phyloP scores from a whole-genome alignment of 2,888 invertebrate genomes.

The Drosophila birchii region DNA sequence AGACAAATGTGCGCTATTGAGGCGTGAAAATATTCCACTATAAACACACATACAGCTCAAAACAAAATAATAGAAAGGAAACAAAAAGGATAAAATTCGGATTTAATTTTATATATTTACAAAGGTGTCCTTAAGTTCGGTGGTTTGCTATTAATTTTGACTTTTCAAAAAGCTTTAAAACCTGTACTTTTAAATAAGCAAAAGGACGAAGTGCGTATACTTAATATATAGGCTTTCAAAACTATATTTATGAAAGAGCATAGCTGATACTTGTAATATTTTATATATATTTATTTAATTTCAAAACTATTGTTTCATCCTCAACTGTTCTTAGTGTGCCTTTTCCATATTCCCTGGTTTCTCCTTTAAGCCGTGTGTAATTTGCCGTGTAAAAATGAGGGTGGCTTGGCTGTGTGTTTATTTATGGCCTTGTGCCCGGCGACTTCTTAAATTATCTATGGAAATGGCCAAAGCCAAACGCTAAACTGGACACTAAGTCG shows the following conservation, averaged over 20 bases:
- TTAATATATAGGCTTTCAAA: background rate
- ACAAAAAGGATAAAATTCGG: background rate
- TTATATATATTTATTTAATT: background rate
- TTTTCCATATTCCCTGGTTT: constrained; percentile 22
- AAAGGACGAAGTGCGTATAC: background rate
- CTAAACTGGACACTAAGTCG: constrained; percentile 45
- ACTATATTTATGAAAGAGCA: background rate
- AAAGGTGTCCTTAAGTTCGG: background rate
- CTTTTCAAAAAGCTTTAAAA: background rate
- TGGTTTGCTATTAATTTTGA: background rate
- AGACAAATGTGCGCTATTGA: constrained; percentile 78
- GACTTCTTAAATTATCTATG: constrained; percentile 49
- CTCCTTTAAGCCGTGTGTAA: constrained; percentile 61
- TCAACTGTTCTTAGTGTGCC: background rate
- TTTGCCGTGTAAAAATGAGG: constrained; percentile 53
- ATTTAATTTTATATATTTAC: background rate
- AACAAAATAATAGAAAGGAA: constrained; percentile 15
- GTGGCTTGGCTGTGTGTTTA: constrained; percentile 46
- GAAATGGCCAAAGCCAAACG: constrained; percentile 25
- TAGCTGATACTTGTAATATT: background rate
- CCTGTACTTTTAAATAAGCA: background rate
- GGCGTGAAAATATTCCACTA: constrained; percentile 79
- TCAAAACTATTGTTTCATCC: background rate
- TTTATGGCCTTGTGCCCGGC: constrained; percentile 59
- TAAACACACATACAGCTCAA: constrained; percentile 65